These are phyloP conservation scores for Mormyrops boulengeri DNA, from an alignment of 2,797 vertebrate species.

Conservation along the genomic window DNA sequence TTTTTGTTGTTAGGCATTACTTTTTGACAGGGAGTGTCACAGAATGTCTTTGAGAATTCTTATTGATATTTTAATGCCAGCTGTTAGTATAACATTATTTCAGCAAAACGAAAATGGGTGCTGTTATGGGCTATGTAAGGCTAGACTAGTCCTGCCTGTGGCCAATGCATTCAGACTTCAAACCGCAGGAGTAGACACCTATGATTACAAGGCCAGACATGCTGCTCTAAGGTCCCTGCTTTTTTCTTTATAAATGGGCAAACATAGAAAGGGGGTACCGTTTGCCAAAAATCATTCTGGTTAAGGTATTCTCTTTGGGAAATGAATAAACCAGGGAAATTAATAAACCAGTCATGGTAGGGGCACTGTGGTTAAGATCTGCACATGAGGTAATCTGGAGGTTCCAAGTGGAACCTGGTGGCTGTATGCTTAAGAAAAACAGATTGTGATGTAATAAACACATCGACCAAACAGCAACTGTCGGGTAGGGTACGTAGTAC, in stretches of 20 bases:
- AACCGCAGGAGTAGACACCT: not conserved
- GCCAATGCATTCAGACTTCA: not conserved
- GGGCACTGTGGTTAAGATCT: not conserved
- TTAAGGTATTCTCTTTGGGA: not conserved
- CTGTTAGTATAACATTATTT: not conserved
- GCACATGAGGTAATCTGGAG: not conserved
- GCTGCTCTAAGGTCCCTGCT: not conserved
- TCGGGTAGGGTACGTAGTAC: too few relatives aligned
- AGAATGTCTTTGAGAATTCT: not conserved
- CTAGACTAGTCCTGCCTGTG: not conserved
- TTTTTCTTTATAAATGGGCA: not conserved
- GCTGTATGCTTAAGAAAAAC: not conserved
- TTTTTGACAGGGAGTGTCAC: not conserved
- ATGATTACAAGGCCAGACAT: not conserved
- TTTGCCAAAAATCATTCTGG: not conserved
- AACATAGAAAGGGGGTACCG: not conserved
- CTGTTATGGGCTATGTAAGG: not conserved
- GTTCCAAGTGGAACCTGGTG: not conserved
- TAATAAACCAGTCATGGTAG: not conserved
- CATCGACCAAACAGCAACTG: not conserved
- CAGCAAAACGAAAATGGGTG: not conserved
- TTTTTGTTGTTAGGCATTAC: not conserved
- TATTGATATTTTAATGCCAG: not conserved
- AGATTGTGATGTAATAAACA: not conserved
- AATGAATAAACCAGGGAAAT: not conserved